phyloP scores from a whole-genome alignment of 2,888 invertebrate species.

The Monochamus alternatus region DNA sequence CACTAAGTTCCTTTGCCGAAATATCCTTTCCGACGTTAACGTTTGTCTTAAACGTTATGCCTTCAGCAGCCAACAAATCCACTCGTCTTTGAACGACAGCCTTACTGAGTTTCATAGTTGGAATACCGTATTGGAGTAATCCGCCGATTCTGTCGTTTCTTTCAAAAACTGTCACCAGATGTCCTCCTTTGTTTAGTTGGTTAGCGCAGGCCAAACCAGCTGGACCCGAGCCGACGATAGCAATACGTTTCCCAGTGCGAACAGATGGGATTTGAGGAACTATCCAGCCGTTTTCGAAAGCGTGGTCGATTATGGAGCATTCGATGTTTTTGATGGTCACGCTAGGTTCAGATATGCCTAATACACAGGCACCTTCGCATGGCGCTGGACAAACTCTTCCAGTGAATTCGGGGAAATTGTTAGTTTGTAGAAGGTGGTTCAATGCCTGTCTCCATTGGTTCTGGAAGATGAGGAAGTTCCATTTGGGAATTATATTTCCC shows the following conservation, averaged over 20 bases:
- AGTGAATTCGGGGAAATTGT: constrained; percentile 92
- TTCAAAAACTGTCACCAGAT: constrained; percentile 96
- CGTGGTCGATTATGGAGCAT: constrained; percentile 98
- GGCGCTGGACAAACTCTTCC: constrained; percentile 94
- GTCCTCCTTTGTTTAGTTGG: constrained; percentile 97
- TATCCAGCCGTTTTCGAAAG: constrained; percentile 94
- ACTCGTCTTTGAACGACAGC: constrained; percentile 93
- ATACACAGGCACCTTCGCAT: constrained; percentile 97
- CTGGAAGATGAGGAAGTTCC: constrained; percentile 97
- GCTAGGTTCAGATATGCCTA: constrained; percentile 91
- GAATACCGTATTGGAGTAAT: constrained; percentile 97
- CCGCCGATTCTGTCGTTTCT: constrained; percentile 97
- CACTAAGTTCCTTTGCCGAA: constrained; percentile 80
- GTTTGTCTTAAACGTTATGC: constrained; percentile 87
- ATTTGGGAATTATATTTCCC: constrained; percentile 98
- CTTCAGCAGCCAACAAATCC: constrained; percentile 89
- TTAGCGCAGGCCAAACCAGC: constrained; percentile 97
- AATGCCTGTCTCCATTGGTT: constrained; percentile 96
- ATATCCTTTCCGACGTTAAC: constrained; percentile 94
- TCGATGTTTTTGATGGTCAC: constrained; percentile 99
- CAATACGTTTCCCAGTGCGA: constrained; percentile 64
- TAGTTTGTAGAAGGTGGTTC: constrained; percentile 94
- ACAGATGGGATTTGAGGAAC: constrained; percentile 60
- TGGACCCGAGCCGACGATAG: constrained; percentile 93
- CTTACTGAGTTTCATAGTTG: constrained; percentile 98